Evolutionary conservation across 2,113 vertebrate species (phyloP).

Genomic region (Machaerirhynchus nigripectus): DNA sequence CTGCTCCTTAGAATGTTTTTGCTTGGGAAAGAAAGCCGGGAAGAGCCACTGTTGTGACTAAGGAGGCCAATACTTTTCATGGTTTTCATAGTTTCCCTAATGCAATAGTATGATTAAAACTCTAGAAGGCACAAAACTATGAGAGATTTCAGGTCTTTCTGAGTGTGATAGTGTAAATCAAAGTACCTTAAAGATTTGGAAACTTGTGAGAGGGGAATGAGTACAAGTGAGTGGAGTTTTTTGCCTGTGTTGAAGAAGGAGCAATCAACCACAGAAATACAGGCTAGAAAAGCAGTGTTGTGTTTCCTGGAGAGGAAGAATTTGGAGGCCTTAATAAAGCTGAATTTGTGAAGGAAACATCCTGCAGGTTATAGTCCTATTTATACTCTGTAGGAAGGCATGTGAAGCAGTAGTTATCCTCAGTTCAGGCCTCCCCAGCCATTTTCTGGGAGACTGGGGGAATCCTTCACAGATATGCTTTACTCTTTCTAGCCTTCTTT

Average conservation of each 20-base stretch:
- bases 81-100: not conserved
- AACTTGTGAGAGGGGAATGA: rapidly evolving
- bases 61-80: not conserved
- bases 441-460: not conserved
- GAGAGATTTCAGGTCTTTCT: not conserved
- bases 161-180: not conserved
- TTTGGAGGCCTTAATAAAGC: not conserved
- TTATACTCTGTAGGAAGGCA: not conserved
- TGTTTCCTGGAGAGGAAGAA: not conserved
- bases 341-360: not conserved
- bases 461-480: not conserved
- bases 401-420: not conserved
- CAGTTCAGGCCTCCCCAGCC: not conserved
- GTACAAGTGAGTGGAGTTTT: not conserved
- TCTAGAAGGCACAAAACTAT: not conserved
- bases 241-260: not conserved
- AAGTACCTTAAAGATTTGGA: not conserved
- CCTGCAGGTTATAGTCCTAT: not conserved
- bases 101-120: not conserved
- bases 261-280: not conserved
- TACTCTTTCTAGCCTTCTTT: not conserved
- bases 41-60: not conserved
- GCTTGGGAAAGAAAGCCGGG: not conserved
- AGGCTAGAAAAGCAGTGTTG: not conserved
- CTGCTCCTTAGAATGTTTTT: not conserved